A percentile compares a stretch with the other conserved stretches of the same genome.
Conservation (phyloP, 2,113 vertebrate species). For the Cyprinodon variegatus region DNA sequence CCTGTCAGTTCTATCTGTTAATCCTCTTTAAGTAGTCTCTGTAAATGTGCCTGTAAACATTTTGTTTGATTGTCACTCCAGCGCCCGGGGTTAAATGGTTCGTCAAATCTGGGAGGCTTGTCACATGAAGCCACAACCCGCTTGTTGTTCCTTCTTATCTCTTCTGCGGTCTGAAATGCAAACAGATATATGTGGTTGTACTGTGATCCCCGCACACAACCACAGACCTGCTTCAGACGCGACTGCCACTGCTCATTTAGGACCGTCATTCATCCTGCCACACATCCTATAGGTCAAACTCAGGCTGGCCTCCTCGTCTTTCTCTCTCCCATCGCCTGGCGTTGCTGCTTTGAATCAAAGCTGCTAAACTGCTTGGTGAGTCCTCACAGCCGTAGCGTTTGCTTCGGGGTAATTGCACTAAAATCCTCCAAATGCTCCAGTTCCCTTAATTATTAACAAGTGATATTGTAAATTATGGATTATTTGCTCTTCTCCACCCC, state of each 20-base stretch:
- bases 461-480: conserved; percentile 77
- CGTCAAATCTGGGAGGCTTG: conserved; percentile 25
- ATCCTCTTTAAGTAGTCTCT: conserved; percentile 9
- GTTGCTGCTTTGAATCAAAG: conserved; percentile 47
- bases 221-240: neutral
- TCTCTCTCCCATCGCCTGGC: conserved; percentile 5
- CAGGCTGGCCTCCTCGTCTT: conserved; percentile 5
- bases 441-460: conserved; percentile 74
- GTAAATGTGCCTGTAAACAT: conserved; percentile 31
- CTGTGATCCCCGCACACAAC: conserved; percentile 1
- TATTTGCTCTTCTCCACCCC: conserved; percentile 59
- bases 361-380: conserved; percentile 36
- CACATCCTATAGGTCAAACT: conserved; percentile 39
- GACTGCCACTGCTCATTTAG: conserved; percentile 29
- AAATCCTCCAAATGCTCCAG: conserved; percentile 63
- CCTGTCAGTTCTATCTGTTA: conserved; percentile 16
- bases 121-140: conserved; percentile 38
- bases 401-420: conserved; percentile 64
- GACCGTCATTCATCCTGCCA: neutral
- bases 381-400: conserved; percentile 14
- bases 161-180: conserved; percentile 8
- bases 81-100: conserved; percentile 37
- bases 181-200: conserved; percentile 19
- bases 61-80: conserved; percentile 38
- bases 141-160: conserved; percentile 24